These are phyloP conservation scores for Clinocottus analis DNA, from an alignment of 2,113 vertebrate species.

Conservation along the genomic window DNA sequence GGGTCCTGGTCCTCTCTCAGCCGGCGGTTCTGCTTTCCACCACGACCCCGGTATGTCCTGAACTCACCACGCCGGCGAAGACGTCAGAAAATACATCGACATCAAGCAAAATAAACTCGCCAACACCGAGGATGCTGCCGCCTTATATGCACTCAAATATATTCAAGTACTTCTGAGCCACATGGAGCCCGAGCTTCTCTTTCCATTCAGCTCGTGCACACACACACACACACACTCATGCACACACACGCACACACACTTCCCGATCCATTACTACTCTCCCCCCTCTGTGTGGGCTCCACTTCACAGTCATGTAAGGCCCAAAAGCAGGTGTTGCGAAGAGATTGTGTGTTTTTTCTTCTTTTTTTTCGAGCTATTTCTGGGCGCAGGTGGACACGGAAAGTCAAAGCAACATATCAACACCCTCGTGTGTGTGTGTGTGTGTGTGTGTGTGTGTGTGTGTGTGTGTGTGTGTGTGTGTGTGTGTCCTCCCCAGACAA, in stretches of 20 bases:
- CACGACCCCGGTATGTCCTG: background rate
- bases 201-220: background rate
- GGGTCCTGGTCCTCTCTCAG: background rate
- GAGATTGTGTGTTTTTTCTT: constrained; percentile 57
- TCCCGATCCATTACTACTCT: constrained; percentile 24
- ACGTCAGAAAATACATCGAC: background rate
- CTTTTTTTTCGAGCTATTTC: constrained; percentile 52
- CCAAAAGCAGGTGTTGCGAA: constrained; percentile 62
- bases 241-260: background rate
- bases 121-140: background rate
- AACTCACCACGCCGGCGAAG: background rate
- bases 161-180: background rate
- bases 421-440: too few species aligned
- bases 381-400: constrained; percentile 65
- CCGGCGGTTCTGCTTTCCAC: background rate
- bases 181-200: background rate
- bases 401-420: constrained; percentile 54
- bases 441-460: too few species aligned
- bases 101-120: background rate
- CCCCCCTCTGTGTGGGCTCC: constrained; percentile 33
- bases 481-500: constrained; percentile 42
- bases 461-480: too few species aligned
- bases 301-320: constrained; percentile 35
- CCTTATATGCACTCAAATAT: background rate
- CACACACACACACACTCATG: background rate